A percentile compares a stretch with the other conserved stretches of the same genome.
Evolutionary conservation across 35 echinoderm and acorn worm genomes (phyloP).

Genomic region (Strongylocentrotus purpuratus): DNA sequence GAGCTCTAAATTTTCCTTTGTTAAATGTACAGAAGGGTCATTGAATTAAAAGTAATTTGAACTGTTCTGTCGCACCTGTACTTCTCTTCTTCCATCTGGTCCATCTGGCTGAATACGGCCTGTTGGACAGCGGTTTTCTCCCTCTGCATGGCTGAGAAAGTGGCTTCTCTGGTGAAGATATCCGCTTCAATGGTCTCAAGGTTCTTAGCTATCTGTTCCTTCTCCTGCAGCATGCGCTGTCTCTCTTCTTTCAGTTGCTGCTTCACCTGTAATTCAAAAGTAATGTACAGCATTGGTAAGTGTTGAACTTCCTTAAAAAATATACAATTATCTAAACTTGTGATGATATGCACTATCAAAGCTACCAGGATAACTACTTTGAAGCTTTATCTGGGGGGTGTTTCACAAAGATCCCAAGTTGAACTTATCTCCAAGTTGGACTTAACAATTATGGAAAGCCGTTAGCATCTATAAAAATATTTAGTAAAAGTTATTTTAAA

Average conservation of each 20-base stretch:
- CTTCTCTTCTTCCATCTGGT: conserved; percentile 91
- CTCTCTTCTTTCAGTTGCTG: conserved; percentile 77
- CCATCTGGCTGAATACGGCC: conserved; percentile 81
- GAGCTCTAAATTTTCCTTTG: too few relatives aligned
- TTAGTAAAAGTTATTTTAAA: too few relatives aligned
- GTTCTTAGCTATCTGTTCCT: conserved; percentile 95
- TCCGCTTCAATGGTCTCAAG: conserved; percentile 98
- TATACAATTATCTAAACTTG: too few relatives aligned
- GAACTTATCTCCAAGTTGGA: too few relatives aligned
- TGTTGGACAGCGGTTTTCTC: conserved; percentile 91
- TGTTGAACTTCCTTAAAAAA: background rate
- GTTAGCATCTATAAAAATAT: too few relatives aligned
- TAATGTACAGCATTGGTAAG: background rate
- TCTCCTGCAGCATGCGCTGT: conserved; percentile 90
- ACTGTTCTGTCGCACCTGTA: conserved; percentile 7
- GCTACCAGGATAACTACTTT: too few relatives aligned
- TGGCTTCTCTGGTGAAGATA: conserved; percentile 85
- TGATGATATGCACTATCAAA: too few relatives aligned
- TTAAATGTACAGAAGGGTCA: too few relatives aligned
- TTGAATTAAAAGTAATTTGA: too few relatives aligned
- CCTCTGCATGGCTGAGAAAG: conserved; percentile 84
- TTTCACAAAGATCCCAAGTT: too few relatives aligned
- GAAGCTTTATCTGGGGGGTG: too few relatives aligned
- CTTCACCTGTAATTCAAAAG: conserved; percentile 4
- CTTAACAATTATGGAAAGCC: too few relatives aligned